Evolutionary conservation across 2,797 vertebrate genomes (phyloP), one percentile per base, ranked within the genome.

Genomic region (Mormyrus proboscirostris): DNA sequence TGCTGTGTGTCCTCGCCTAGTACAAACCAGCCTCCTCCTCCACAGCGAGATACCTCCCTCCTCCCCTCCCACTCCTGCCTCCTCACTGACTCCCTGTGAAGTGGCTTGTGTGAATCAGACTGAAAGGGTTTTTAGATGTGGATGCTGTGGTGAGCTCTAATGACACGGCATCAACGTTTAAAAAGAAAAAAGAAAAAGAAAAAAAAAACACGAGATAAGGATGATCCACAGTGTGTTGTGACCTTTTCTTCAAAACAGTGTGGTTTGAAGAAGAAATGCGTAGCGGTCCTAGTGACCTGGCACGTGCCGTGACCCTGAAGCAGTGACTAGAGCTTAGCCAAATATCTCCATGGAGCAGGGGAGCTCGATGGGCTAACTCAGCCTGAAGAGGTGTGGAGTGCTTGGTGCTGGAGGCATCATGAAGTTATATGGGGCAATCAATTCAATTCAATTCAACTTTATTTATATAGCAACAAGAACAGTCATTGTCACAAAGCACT

Each of bases 41-140:
- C 41, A 3, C 82, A 29, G 82, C 0, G 47, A 51, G 82, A 29
- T 49, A 51, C 44, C 22, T 29, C 44, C 29, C 82, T 19, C 44
- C 19, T 16, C 82, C 50, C 82, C 82, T 49, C 82, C 49, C 82
- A 84, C 82, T 14, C n/a, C n/a, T 49, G 25, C 82, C 50, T 49
- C 49, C 73, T 89, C 51, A 2, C 76, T 59, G 9, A 3, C 47
- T 89, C 47, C 84, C 44, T 76, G 59, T 89, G 57, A 86, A 87
- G 84, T 89, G 89, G 84, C 22, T 53, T 55, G 19, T 51, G 47
- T 89, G 59, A 87, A 53, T 86, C 84, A 89, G 29, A 62, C 57
- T 9, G 33, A 47, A 51, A 44, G 49, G 33, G 33, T n/a, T 65
- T 53, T 89, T 62, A 87, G 83, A 86, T 86, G 89, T 89, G 89